phyloP scores from a whole-genome alignment of 2,797 vertebrate species.

The Pseudotriccus pelzelni region DNA sequence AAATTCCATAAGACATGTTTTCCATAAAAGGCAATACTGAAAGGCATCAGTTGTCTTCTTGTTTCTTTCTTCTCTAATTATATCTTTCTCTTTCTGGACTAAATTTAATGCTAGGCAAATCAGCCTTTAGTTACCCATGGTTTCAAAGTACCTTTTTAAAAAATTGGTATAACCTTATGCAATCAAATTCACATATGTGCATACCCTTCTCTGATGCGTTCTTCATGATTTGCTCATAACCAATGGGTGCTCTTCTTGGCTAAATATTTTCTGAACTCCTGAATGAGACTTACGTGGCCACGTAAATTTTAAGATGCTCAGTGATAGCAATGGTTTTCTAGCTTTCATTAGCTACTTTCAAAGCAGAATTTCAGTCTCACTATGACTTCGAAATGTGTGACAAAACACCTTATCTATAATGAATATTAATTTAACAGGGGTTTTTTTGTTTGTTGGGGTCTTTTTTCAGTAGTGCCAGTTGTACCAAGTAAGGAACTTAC shows the following conservation, averaged over 20 bases:
- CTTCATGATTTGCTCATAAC: background rate
- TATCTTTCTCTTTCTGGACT: background rate
- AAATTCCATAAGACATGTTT: background rate
- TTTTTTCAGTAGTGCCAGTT: background rate
- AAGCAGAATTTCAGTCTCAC: background rate
- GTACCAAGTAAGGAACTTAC: background rate
- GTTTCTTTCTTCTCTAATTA: background rate
- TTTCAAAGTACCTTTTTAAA: background rate
- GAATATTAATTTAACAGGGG: background rate
- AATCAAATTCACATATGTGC: background rate
- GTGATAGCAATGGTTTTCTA: background rate
- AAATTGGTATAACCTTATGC: background rate
- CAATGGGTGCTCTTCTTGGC: background rate
- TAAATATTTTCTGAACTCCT: background rate
- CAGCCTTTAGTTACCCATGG: background rate
- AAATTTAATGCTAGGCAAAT: background rate
- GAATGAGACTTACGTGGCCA: background rate
- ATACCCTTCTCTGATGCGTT: background rate
- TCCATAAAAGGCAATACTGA: background rate
- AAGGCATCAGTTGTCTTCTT: background rate
- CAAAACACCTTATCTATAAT: background rate
- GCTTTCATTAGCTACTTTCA: background rate
- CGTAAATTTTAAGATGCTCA: background rate
- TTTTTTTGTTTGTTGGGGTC: background rate
- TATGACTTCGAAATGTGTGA: background rate